These are phyloP conservation scores for Lepus townsendii DNA, from an alignment of 2,797 vertebrate genomes.

Conservation along the genomic window DNA sequence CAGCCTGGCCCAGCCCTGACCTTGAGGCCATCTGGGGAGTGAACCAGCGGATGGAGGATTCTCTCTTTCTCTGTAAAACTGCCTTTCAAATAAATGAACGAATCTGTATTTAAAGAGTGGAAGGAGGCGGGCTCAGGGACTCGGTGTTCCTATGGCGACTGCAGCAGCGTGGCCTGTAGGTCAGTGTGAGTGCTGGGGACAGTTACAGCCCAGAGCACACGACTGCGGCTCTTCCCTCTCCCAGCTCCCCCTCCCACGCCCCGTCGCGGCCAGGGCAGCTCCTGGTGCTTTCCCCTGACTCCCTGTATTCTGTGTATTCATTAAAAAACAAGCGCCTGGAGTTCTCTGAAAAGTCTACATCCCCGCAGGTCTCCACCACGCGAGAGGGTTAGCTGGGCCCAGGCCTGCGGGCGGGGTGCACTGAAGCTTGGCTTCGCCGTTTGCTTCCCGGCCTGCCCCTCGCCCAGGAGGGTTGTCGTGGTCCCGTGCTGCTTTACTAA, in stretches of 20 bases:
- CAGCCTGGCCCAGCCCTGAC: too few species aligned
- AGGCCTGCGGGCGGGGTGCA: slow-evolving; percentile 69
- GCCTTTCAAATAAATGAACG: too few species aligned
- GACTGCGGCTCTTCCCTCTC: not conserved
- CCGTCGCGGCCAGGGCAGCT: too few species aligned
- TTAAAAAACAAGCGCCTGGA: slow-evolving; percentile 61
- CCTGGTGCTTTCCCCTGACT: not conserved
- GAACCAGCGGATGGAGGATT: too few species aligned
- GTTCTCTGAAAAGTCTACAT: slow-evolving; percentile 66
- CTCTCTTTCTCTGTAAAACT: too few species aligned
- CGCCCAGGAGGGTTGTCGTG: not conserved
- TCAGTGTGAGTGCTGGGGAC: not conserved
- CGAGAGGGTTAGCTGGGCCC: slow-evolving; percentile 64
- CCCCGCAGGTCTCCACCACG: not conserved
- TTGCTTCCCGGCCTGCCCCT: slow-evolving; percentile 59
- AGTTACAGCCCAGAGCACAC: not conserved
- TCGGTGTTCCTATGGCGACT: not conserved
- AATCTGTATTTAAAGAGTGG: not conserved
- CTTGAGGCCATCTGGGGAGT: too few species aligned
- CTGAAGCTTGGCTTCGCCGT: slow-evolving; percentile 66
- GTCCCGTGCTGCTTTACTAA: slow-evolving; percentile 19
- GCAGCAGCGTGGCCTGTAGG: not conserved
- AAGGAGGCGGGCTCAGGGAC: not conserved
- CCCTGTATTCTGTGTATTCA: not conserved
- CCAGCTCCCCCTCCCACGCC: not conserved